Percentiles rank a stretch among this genome's conserved stretches.
Evolutionary conservation across 2,113 vertebrate species (phyloP).

Genomic region (Macaca fascicularis): T2T-MFA8v1.1 NC_088384.1:107027501-107028000

Average conservation of each 20-base stretch:
- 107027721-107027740: not conserved
- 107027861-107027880: not conserved
- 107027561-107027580: not conserved
- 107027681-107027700: not conserved
- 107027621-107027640: not conserved
- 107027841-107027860: constrained; percentile 27
- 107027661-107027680: not conserved
- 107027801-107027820: not conserved
- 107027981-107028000: constrained; percentile 1
- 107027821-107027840: not conserved
- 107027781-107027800: constrained; percentile 35
- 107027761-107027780: not conserved
- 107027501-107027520: not conserved
- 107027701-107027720: not conserved
- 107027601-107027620: not conserved
- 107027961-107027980: not conserved
- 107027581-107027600: not conserved
- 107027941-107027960: not conserved
- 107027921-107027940: not conserved
- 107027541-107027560: not conserved
- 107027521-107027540: not conserved
- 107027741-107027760: not conserved
- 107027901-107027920: not conserved
- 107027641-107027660: constrained; percentile 10
- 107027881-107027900: not conserved